phyloP scores from a whole-genome alignment of 2,113 vertebrate species.

The Odontesthes bonariensis region DNA sequence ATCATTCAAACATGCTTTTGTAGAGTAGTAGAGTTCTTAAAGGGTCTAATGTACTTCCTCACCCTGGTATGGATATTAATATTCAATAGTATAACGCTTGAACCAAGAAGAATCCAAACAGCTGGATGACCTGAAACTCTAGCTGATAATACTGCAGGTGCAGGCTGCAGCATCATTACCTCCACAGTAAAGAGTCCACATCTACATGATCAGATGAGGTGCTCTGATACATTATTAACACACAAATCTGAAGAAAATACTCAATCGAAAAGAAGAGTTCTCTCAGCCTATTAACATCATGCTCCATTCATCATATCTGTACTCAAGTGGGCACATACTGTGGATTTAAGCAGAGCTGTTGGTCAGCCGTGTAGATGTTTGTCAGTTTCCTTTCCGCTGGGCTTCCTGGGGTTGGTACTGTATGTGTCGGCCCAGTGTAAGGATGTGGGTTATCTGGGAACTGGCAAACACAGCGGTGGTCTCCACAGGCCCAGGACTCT shows the following conservation, averaged over 20 bases:
- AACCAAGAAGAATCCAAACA: neutral
- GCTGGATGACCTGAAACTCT: too few relatives aligned
- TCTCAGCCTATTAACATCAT: slow-evolving; percentile 14
- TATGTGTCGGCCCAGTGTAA: slow-evolving; percentile 60
- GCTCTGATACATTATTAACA: neutral
- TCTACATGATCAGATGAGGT: neutral
- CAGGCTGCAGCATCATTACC: neutral
- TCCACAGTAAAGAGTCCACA: neutral
- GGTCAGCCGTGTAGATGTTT: slow-evolving; percentile 44
- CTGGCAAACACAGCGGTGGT: slow-evolving; percentile 65
- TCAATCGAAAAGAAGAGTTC: neutral
- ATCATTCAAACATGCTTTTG: too few relatives aligned
- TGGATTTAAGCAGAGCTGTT: slow-evolving; percentile 49
- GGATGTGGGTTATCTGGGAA: slow-evolving; percentile 71
- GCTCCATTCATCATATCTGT: slow-evolving; percentile 29
- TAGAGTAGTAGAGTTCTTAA: too few relatives aligned
- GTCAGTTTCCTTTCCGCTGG: slow-evolving; percentile 59
- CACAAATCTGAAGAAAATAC: neutral
- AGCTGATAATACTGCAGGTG: too few relatives aligned
- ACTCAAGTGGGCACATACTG: slow-evolving; percentile 30
- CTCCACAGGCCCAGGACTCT: slow-evolving; percentile 51
- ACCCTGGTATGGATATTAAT: neutral
- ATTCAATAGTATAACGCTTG: neutral
- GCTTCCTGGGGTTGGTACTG: slow-evolving; percentile 54
- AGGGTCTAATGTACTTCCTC: neutral